phyloP scores from a whole-genome alignment of 2,113 vertebrate genomes.

The Rhinogobius similis region DNA sequence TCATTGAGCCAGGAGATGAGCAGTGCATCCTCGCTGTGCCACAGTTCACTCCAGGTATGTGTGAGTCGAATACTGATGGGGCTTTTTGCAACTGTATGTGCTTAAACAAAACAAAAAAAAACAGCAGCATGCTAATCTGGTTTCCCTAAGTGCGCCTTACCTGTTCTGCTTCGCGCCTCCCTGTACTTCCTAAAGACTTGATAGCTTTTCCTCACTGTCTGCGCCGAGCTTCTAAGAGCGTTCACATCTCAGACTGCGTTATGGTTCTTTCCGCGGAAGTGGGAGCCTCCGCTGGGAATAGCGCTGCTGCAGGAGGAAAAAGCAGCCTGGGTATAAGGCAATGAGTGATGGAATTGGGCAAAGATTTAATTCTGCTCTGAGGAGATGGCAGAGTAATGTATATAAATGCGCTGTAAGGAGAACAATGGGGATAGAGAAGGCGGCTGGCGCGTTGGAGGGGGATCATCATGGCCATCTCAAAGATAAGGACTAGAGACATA shows the following conservation, averaged over 20 bases:
- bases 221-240: conserved; percentile 34
- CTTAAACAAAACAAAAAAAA: conserved; percentile 1
- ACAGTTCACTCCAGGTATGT: conserved; percentile 7
- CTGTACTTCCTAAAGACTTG: conserved; percentile 36
- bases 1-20: conserved; percentile 44
- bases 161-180: conserved; percentile 28
- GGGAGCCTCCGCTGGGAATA: conserved; percentile 50
- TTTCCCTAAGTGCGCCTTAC: conserved; percentile 3
- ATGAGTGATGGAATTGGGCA: conserved; percentile 59
- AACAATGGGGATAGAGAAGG: conserved; percentile 31
- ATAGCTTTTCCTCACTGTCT: conserved; percentile 38
- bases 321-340: conserved; percentile 34
- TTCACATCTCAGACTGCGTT: conserved; percentile 40
- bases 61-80: conserved; percentile 16
- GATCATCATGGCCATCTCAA: conserved; percentile 41
- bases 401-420: conserved; percentile 62
- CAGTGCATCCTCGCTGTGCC: conserved; percentile 20
- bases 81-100: not conserved
- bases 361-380: conserved; percentile 69
- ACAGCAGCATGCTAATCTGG: conserved; percentile 8
- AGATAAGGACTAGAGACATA: conserved; percentile 54
- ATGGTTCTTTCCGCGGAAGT: conserved; percentile 35
- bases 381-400: conserved; percentile 69
- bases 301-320: conserved; percentile 35
- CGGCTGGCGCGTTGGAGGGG: conserved; percentile 21